Conservation (phyloP, 2,888 invertebrate species). For the Dioctria linearis region DNA sequence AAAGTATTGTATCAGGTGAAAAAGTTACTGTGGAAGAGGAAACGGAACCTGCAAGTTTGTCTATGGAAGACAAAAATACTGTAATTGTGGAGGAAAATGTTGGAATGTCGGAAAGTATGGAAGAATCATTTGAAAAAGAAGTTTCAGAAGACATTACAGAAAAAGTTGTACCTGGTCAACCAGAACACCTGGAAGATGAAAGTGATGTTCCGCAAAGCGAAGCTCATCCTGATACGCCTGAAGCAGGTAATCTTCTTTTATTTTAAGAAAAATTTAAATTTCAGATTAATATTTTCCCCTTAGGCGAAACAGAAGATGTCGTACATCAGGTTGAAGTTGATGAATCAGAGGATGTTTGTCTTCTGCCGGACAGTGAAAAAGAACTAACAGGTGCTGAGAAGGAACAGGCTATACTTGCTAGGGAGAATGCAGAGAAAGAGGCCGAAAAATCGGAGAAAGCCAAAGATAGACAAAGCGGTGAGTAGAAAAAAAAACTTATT, state of each 20-base stretch:
- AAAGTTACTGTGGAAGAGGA: background rate
- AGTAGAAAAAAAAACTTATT: background rate
- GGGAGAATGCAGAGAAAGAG: conserved; percentile 68
- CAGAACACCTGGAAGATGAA: no score
- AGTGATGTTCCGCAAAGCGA: background rate
- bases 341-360: conserved; percentile 79
- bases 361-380: conserved; percentile 79
- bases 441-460: conserved; percentile 53
- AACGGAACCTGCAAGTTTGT: background rate
- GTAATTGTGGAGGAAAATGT: no score
- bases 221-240: background rate
- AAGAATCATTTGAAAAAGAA: background rate
- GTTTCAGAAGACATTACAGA: background rate
- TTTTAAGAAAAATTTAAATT: no score
- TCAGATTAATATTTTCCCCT: no score
- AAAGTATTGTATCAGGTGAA: background rate
- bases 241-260: background rate
- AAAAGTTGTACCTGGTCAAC: background rate
- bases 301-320: background rate
- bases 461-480: conserved; percentile 48
- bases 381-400: conserved; percentile 80
- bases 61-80: no score
- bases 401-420: conserved; percentile 72
- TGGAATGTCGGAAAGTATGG: no score
- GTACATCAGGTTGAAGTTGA: conserved; percentile 72